These are phyloP conservation scores for Bombus confusus DNA, from an alignment of 1,140 invertebrate species.

Conservation along the genomic window DNA sequence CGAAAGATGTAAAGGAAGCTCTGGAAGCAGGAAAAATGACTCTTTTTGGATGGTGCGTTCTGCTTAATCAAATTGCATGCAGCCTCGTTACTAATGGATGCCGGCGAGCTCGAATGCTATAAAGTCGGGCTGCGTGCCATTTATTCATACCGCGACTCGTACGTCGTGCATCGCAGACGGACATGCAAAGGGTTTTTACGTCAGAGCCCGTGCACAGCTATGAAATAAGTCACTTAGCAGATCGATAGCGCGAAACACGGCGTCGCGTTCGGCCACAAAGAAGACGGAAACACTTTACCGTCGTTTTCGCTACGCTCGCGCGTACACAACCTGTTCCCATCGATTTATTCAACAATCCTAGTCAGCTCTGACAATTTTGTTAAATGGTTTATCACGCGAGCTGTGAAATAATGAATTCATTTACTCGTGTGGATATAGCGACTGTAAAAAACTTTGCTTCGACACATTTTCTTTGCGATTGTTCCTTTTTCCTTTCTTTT, in stretches of 20 bases:
- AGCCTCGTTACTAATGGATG: slow-evolving; percentile 46
- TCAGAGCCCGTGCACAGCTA: slow-evolving; percentile 6
- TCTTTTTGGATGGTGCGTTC: background rate
- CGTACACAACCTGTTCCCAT: background rate
- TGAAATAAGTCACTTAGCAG: slow-evolving; percentile 42
- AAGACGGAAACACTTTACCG: background rate
- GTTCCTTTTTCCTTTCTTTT: no score
- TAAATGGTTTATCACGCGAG: background rate
- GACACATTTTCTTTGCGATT: no score
- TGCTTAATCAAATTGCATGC: slow-evolving; percentile 38
- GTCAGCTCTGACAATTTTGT: background rate
- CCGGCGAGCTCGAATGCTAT: slow-evolving; percentile 32
- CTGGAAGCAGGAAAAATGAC: background rate
- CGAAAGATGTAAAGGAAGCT: background rate
- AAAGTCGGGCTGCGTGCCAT: slow-evolving; percentile 37
- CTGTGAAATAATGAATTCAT: no score
- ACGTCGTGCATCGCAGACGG: slow-evolving; percentile 25
- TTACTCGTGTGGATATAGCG: no score
- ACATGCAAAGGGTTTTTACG: slow-evolving; percentile 49
- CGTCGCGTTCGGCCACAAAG: background rate
- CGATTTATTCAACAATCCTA: background rate
- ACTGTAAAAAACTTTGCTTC: no score
- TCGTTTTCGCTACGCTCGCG: background rate
- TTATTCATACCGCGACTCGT: slow-evolving; percentile 39
- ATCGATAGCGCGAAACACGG: slow-evolving; percentile 37